A percentile compares a stretch with the other conserved stretches of the same genome.
These are phyloP conservation scores for Melanitta fusca DNA, from an alignment of 2,797 vertebrate genomes.

Conservation along the genomic window DNA sequence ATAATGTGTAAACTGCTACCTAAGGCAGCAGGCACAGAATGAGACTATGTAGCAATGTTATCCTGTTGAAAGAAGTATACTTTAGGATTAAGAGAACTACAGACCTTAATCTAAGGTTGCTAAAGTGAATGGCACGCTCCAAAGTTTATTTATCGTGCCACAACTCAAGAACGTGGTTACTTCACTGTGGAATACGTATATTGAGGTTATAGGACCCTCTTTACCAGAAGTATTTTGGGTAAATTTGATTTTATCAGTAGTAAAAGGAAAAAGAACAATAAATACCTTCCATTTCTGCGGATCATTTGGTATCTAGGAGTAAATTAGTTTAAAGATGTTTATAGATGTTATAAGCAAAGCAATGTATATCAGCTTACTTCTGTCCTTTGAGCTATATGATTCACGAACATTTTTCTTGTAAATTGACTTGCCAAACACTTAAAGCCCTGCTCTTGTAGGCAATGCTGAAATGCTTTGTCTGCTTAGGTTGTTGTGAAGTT, in stretches of 20 bases:
- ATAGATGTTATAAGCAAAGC: background rate
- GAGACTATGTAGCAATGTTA: background rate
- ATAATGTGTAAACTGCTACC: background rate
- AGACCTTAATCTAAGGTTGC: background rate
- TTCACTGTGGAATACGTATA: background rate
- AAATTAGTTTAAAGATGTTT: background rate
- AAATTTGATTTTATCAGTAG: background rate
- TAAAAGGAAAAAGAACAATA: background rate
- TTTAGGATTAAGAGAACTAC: background rate
- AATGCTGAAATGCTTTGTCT: background rate
- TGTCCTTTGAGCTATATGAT: background rate
- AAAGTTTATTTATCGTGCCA: background rate
- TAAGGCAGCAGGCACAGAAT: background rate
- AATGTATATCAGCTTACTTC: background rate
- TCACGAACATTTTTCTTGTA: background rate
- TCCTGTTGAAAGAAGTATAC: background rate
- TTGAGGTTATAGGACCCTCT: background rate
- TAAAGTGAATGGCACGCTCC: background rate
- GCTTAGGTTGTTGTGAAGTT: slow-evolving; percentile 93
- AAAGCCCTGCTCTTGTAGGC: background rate
- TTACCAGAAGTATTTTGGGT: background rate
- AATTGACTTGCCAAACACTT: background rate
- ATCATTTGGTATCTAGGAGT: background rate
- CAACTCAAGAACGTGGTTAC: background rate
- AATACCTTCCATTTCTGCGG: background rate